phyloP scores from a whole-genome alignment of 92 coral and sea anemone species.

The Montipora capitata region DNA sequence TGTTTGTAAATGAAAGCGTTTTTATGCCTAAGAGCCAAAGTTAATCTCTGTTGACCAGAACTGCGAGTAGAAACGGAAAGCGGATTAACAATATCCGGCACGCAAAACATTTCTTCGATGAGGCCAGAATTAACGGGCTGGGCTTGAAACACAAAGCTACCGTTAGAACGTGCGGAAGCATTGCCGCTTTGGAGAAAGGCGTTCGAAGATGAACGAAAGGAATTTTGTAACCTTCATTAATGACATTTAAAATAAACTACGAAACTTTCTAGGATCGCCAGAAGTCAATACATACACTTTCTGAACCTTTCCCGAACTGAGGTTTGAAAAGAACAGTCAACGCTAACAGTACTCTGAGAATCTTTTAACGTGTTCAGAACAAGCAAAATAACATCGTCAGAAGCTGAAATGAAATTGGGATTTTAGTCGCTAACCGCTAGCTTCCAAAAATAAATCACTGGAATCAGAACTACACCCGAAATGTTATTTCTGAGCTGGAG shows the following conservation, averaged over 20 bases:
- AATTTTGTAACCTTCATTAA: too few species aligned
- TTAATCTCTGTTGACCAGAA: not conserved
- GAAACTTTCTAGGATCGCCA: conserved; percentile 16
- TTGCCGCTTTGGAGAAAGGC: too few species aligned
- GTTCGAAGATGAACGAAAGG: too few species aligned
- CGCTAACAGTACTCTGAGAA: too few species aligned
- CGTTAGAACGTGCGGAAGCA: too few species aligned
- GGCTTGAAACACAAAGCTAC: too few species aligned
- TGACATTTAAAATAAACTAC: too few species aligned
- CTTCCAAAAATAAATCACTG: not conserved
- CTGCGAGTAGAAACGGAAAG: too few species aligned
- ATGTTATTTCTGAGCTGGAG: conserved; percentile 15
- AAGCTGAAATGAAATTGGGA: not conserved
- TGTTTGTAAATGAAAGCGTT: not conserved
- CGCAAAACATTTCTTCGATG: not conserved
- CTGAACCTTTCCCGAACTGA: not conserved
- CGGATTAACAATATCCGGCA: too few species aligned
- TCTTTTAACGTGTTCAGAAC: conserved; percentile 1
- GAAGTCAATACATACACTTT: conserved; percentile 35
- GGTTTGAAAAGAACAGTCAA: too few species aligned
- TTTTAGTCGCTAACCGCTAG: not conserved
- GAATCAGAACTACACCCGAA: not conserved
- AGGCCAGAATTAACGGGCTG: not conserved
- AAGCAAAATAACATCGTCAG: not conserved
- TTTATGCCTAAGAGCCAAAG: conserved; percentile 48